phyloP scores from a whole-genome alignment of 1,140 invertebrate genomes.

The Coenobita brevimanus region DNA sequence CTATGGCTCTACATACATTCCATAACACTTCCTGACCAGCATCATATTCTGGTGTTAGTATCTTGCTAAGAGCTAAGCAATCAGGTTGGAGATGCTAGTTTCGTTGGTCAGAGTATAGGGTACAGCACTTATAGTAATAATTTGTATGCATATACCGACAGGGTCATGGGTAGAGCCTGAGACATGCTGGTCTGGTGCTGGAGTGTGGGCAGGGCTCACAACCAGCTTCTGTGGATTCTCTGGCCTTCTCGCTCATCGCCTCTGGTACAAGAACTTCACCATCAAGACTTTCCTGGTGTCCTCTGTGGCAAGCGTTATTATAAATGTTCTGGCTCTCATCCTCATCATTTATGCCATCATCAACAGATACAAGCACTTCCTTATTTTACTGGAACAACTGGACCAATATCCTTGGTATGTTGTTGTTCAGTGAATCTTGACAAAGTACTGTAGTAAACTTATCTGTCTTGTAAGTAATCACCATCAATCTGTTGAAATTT shows the following conservation, averaged over 20 bases:
- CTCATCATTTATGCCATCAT: constrained; percentile 50
- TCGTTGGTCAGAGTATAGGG: too few species aligned
- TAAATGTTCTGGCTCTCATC: constrained; percentile 24
- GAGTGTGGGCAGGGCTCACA: constrained; percentile 37
- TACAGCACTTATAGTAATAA: too few species aligned
- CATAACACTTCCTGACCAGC: too few species aligned
- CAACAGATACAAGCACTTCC: constrained; percentile 35
- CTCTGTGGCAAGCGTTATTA: constrained; percentile 31
- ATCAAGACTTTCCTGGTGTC: constrained; percentile 50
- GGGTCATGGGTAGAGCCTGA: constrained; percentile 52
- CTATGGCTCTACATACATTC: too few species aligned
- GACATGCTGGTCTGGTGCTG: constrained; percentile 49
- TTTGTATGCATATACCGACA: neutral
- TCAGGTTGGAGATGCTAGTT: too few species aligned
- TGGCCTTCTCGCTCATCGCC: constrained; percentile 30
- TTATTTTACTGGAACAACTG: constrained; percentile 1
- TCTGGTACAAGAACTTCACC: constrained; percentile 55
- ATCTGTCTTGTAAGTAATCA: too few species aligned
- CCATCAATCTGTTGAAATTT: too few species aligned
- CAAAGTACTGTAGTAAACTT: too few species aligned
- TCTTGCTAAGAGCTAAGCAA: too few species aligned
- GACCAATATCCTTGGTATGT: constrained; percentile 39
- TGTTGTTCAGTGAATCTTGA: neutral
- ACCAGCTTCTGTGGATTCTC: constrained; percentile 21
- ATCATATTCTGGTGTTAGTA: too few species aligned